These are phyloP conservation scores for Salvelinus alpinus DNA, from an alignment of 2,113 vertebrate genomes.

Conservation along the genomic window DNA sequence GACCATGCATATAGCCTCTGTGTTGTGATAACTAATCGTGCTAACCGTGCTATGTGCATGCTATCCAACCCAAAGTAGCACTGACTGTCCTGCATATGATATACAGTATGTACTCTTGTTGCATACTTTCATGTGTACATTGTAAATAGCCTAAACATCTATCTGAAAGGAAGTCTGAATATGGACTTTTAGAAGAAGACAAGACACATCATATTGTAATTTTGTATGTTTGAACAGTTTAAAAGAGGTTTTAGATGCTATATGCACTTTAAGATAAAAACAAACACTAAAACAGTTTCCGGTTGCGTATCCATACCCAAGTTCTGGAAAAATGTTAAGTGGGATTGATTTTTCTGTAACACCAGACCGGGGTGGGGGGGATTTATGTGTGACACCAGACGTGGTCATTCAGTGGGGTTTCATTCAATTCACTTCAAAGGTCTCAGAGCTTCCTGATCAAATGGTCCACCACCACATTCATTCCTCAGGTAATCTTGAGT, in stretches of 20 bases:
- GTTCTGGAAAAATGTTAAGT: neutral
- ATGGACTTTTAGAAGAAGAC: neutral
- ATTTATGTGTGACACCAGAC: constrained; percentile 26
- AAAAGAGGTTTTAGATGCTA: constrained; percentile 13
- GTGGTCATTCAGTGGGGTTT: constrained; percentile 45
- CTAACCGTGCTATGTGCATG: constrained; percentile 4
- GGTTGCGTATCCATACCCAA: constrained; percentile 18
- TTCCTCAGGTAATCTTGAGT: constrained; percentile 3
- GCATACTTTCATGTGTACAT: too few species aligned
- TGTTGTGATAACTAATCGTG: neutral
- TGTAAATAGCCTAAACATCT: neutral
- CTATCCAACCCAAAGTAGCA: neutral
- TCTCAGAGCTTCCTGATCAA: constrained; percentile 23
- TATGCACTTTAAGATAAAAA: constrained; percentile 29
- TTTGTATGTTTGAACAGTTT: neutral
- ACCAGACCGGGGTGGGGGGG: neutral
- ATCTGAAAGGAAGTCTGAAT: neutral
- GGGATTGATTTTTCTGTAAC: neutral
- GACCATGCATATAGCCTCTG: neutral
- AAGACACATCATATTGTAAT: constrained; percentile 13
- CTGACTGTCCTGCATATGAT: neutral
- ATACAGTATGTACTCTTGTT: neutral
- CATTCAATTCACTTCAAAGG: neutral
- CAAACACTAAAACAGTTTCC: constrained; percentile 12
- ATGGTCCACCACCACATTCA: neutral